Conservation (phyloP, 2,888 invertebrate species). For the Lithophane socia region DNA sequence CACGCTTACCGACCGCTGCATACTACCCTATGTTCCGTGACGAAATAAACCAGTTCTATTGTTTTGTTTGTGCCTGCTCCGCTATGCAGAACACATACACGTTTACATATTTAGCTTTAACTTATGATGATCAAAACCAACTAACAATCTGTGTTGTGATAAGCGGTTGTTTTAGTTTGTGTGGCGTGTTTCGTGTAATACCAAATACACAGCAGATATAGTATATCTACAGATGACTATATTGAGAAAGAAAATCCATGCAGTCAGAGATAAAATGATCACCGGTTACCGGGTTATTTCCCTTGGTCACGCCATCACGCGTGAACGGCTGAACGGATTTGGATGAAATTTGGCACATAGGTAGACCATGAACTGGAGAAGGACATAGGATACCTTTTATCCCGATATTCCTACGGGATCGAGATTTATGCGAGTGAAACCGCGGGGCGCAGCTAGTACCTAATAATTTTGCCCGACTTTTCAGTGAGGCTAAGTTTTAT, state of each 20-base stretch:
- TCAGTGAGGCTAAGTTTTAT: neutral
- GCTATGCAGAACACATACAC: constrained; percentile 44
- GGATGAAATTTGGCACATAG: no score
- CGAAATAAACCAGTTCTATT: constrained; percentile 51
- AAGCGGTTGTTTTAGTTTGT: constrained; percentile 14
- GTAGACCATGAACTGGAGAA: no score
- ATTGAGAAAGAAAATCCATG: neutral
- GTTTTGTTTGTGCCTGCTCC: constrained; percentile 54
- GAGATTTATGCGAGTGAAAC: no score
- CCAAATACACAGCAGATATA: neutral
- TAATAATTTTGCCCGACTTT: no score
- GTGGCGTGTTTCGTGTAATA: neutral
- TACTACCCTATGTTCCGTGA: constrained; percentile 56
- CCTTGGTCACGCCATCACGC: no score
- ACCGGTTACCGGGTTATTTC: no score
- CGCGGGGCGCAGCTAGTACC: no score
- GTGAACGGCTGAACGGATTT: no score
- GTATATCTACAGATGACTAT: neutral
- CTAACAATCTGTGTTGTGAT: constrained; percentile 19
- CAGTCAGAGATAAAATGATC: neutral
- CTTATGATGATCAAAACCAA: constrained; percentile 43
- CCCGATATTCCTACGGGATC: no score
- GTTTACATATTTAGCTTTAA: constrained; percentile 36
- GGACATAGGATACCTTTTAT: no score
- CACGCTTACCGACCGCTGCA: constrained; percentile 64